Base-by-base conservation (phyloP, 2,113 vertebrate species). In the Neolamprologus falcicula region DNA sequence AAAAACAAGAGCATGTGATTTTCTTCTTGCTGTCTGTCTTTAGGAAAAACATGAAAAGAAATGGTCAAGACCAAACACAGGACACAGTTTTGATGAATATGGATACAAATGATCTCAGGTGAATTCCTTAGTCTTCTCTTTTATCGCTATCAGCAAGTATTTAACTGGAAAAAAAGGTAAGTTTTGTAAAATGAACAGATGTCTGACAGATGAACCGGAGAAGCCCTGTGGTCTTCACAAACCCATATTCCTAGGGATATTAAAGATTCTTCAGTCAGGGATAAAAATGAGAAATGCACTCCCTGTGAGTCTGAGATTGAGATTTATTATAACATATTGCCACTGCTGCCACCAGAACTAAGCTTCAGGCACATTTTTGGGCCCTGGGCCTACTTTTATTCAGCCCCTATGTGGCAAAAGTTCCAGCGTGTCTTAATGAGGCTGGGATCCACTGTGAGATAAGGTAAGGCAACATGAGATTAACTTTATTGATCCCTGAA, bases 401-500 rank as follows among this genome's bases (percentile, higher is more conserved):
- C 19, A 84, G 33, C 31, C 42, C 13, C 88, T 66, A 82, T 84
- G 87, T 87, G 88, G 80, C 78, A 76, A 91, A 93, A 83, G 78
- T 89, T 93, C 45, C 86, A 84, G 80, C 76, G 8, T 84, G 57
- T 91, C 83, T 90, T 91, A 93, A 94, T 88, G 90, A 93, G 87
- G 63, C 85, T 84, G 63, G 21, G 76, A 88, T 94, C 61, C 91
- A 91, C 76, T 86, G 88, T 55, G 47, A 87, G 91, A 94, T 94
- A 92, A 92, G 87, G 87, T 90, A 92, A 91, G 82, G 89, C 83
- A 90, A 94, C 91, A 90, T 89, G 88, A 90, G 88, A 95, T 94
- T 92, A 93, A 91, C 92, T 94, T 89, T 91, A 95, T 94, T 92
- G 93, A 95, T 94, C 90, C 91, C 87, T 16, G 63, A 90, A 63